Evolutionary conservation across 2,888 invertebrate genomes (phyloP).

Genomic region (Drosophila birchii): DNA sequence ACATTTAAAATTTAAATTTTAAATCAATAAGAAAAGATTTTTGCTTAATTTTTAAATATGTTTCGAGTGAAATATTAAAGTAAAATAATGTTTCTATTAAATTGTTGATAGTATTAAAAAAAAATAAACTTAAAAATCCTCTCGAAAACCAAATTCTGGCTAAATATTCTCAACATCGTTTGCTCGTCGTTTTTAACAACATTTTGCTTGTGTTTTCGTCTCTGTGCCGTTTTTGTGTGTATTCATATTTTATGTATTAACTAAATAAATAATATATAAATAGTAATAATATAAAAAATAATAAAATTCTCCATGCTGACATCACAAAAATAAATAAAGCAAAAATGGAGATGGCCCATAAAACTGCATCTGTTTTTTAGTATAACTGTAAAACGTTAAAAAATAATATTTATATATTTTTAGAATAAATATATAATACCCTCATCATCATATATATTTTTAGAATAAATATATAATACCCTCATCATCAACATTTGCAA

Average conservation of each 20-base stretch:
- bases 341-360: background rate
- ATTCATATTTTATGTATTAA: conserved; percentile 16
- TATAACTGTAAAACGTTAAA: background rate
- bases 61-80: background rate
- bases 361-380: background rate
- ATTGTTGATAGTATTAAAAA: background rate
- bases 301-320: conserved; percentile 9
- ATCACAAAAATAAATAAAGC: conserved; percentile 1
- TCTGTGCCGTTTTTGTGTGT: conserved; percentile 4
- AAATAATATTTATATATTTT: background rate
- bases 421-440: background rate
- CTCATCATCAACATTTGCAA: background rate
- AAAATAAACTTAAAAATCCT: background rate
- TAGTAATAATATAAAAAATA: too few species aligned
- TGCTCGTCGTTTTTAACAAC: conserved; percentile 30
- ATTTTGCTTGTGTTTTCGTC: conserved; percentile 18
- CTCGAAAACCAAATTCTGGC: conserved; percentile 5
- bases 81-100: background rate
- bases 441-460: background rate
- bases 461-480: background rate
- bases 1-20: too few species aligned
- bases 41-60: background rate
- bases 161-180: conserved; percentile 11
- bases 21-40: background rate
- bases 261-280: conserved; percentile 1